Conservation (phyloP, 2,113 vertebrate species). For the Mormyrus lacerda region DNA sequence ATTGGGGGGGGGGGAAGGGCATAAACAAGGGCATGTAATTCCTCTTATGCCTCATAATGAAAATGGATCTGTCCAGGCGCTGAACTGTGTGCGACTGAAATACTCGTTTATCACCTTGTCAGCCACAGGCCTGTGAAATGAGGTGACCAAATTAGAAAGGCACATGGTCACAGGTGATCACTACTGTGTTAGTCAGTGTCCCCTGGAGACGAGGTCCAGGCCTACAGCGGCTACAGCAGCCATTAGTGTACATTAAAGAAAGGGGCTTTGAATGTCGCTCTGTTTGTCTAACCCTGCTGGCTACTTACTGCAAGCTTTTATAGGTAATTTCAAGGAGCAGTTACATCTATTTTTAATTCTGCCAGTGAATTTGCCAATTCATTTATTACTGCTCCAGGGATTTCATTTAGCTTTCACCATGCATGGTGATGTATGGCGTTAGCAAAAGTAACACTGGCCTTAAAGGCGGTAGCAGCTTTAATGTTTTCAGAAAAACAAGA, state of each 20-base stretch:
- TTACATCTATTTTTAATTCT: background rate
- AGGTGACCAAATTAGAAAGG: background rate
- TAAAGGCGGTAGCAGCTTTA: background rate
- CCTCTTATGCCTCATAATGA: conserved; percentile 9
- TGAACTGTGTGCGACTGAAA: background rate
- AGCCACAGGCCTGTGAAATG: background rate
- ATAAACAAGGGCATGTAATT: background rate
- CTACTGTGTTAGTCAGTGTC: background rate
- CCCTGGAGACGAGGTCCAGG: background rate
- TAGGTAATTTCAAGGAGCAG: background rate
- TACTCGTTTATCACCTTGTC: background rate
- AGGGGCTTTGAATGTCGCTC: background rate
- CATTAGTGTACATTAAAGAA: background rate
- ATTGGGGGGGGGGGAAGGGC: background rate
- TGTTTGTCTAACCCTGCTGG: background rate
- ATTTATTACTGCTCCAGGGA: background rate
- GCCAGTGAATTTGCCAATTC: background rate
- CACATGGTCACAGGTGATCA: background rate
- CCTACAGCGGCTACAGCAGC: background rate
- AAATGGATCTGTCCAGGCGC: background rate
- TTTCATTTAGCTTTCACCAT: background rate
- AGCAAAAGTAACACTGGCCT: background rate
- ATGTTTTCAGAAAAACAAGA: background rate
- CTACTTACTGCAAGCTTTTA: background rate
- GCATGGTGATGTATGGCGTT: background rate